Base-by-base conservation (phyloP, 2,888 invertebrate species). In the Eristalis tenax region DNA sequence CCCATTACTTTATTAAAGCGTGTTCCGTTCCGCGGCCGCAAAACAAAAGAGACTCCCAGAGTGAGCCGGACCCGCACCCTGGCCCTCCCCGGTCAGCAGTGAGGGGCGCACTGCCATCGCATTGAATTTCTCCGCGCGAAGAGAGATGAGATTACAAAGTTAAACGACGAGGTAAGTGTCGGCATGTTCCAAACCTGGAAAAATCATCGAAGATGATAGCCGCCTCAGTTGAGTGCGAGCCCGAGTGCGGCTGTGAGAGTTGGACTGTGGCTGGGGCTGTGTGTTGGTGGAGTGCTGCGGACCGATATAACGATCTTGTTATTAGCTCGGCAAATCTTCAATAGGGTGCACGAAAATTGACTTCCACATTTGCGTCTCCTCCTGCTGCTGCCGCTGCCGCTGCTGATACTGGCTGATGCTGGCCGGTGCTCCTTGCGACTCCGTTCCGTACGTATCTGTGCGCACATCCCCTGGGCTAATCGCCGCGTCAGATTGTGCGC, bases 311-410 rank as follows among this genome's bases (percentile, higher is more conserved):
- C 87, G 83, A 87, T 87, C 87, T 87, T 79, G 87, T 87, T 87
- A 87, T 87, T 87, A 87, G 87, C 87, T 87, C 87, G 87, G 87
- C 87, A 87, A 87, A 87, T 87, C 87, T 87, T 87, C 87, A 87
- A 87, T 87, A 73, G 79, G 79, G 79, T 87, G 83, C 83, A 87
- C 68, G 83, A 87, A 87, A 87, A 87, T 87, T 87, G 87, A 87
- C 87, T 87, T 87, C 87, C 87, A 87, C 76, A 87, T 87, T 87
- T 87, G 79, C 79, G 83, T 83, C 83, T 73, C 63, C 64, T 61
- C 43, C 77, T 83, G 66, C 61, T 64, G 43, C 56, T 64, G 64
- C 57, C n/a, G 59, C 32, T 69, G 76, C 74, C 6, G 26, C 59
- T 23, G 59, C 56, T 6, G 38, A 38, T 11, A 13, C 38, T 38